Percentiles rank a stretch among this genome's conserved stretches.
These are phyloP conservation scores for Phytoseiulus persimilis DNA, from an alignment of 2,888 invertebrate species.

Conservation along the genomic window DNA sequence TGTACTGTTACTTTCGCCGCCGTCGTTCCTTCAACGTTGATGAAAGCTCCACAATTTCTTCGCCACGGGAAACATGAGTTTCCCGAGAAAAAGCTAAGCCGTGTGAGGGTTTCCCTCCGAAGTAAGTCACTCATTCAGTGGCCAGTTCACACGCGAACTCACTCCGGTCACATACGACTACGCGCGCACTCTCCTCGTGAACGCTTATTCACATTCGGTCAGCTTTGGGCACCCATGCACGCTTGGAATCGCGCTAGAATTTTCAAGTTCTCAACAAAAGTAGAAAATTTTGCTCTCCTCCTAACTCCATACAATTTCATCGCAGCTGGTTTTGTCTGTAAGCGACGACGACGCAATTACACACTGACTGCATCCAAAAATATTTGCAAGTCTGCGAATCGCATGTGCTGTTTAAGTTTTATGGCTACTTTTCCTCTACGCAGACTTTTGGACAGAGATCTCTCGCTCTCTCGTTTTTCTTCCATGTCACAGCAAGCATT, in stretches of 20 bases:
- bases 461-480: background rate
- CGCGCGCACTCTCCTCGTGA: background rate
- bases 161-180: too few relatives aligned
- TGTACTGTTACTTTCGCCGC: background rate
- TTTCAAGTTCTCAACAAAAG: background rate
- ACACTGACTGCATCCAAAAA: background rate
- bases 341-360: background rate
- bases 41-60: background rate
- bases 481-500: background rate
- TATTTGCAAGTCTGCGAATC: background rate
- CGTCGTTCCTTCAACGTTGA: background rate
- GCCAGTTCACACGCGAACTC: too few relatives aligned
- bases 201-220: background rate
- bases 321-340: background rate
- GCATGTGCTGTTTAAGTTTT: background rate
- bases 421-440: background rate
- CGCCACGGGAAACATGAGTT: background rate
- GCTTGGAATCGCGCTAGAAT: background rate
- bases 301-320: background rate
- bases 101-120: background rate
- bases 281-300: background rate
- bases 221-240: background rate
- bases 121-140: background rate
- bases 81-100: background rate
- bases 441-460: background rate